Base-by-base conservation (phyloP, 1,140 invertebrate genomes). In the Helicoverpa zea region DNA sequence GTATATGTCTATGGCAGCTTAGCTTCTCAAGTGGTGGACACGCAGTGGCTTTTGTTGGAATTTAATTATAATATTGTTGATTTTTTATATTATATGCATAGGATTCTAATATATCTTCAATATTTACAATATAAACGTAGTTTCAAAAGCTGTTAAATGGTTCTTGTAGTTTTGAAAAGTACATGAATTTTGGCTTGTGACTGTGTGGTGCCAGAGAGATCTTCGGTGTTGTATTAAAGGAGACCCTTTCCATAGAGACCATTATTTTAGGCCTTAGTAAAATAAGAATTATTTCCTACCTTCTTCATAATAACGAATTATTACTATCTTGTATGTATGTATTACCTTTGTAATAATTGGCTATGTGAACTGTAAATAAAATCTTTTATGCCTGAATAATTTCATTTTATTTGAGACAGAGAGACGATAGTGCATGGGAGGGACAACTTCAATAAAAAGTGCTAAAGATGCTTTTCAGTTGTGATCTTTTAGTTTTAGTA, bases 281-380 rank as follows among this genome's bases (percentile, higher is more conserved):
- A 43, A 43, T 43, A 43, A 43, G 35, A 43, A 7, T 0, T 43
- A 43, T 43, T 43, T 43, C 35, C 5, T 5, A 43, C 23, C 23
- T 23, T 23, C 23, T 23, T 23, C 23, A 23, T 23, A 23, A 23
- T 23, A 23, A 23, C 23, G 23, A 9, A 7, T 43, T 47, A 68
- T 49, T 68, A 43, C 12, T 7, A 68, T 18, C 10, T 47, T 59
- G 2, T 12, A 68, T 47, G 63, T 16, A 10, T 64, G 10, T 49
- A 66, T 49, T 66, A 47, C 47, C 13, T 29, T 29, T 59, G 58
- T 29, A 49, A 18, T 49, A 66, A 43, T 18, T 35, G 43, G 14
- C n/a, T 66, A 66, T 66, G 29, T 63, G n/a, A 35, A 35, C 13
- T 63, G 63, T 66, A 66, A 43, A 66, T 66, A 66, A 66, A 66